A percentile compares a stretch with the other conserved stretches of the same genome.
Conservation (phyloP, 2,888 invertebrate species). For the Smittia aterrima region DNA sequence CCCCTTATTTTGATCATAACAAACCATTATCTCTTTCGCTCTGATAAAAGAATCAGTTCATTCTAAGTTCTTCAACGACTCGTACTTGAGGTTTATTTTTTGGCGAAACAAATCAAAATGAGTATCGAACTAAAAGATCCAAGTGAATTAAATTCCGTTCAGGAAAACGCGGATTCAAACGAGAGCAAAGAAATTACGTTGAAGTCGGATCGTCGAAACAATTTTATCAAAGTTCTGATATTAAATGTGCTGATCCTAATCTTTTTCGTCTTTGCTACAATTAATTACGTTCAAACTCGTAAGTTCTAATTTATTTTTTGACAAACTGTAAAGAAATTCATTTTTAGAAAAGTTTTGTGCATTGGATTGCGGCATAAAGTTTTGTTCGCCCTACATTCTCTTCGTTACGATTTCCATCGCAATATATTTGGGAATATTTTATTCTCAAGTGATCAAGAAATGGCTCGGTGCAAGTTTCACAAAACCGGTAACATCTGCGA, state of each 20-base stretch:
- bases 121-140: too few species aligned
- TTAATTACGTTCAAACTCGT: constrained; percentile 8
- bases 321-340: not conserved
- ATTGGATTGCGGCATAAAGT: constrained; percentile 42
- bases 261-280: not conserved
- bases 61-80: too few species aligned
- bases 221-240: not conserved
- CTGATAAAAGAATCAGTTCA: too few species aligned
- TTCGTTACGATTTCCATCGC: constrained; percentile 63
- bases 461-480: constrained; percentile 56
- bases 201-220: not conserved
- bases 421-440: constrained; percentile 62
- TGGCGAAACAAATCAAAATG: too few species aligned
- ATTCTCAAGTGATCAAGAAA: constrained; percentile 63
- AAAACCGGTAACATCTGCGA: constrained; percentile 49
- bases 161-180: too few species aligned
- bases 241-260: not conserved
- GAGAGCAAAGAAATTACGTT: not conserved
- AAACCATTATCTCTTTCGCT: too few species aligned
- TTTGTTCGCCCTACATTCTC: constrained; percentile 71
- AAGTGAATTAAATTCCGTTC: not conserved
- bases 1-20: too few species aligned
- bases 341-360: not conserved
- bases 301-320: not conserved
- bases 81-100: too few species aligned